These are phyloP conservation scores for Hypena proboscidalis DNA, from an alignment of 2,888 invertebrate species.

Conservation along the genomic window DNA sequence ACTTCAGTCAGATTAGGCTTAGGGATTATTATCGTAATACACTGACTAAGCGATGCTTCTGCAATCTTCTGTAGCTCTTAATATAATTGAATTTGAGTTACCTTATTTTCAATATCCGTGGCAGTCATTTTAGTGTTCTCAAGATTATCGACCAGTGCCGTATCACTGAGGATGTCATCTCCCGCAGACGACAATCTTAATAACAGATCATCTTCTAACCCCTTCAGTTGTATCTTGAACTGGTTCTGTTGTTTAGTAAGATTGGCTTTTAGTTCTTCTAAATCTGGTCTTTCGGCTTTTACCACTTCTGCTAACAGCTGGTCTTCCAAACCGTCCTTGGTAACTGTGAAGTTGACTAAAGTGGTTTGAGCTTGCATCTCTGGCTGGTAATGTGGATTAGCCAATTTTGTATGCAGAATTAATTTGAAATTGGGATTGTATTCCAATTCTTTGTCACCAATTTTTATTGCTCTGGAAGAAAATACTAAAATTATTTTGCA, in stretches of 20 bases:
- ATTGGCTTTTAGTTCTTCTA: constrained; percentile 97
- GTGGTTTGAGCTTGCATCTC: constrained; percentile 99
- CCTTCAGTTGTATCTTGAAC: constrained; percentile 97
- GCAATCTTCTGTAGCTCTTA: too few relatives aligned
- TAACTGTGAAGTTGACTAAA: constrained; percentile 98
- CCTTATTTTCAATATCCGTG: constrained; percentile 97
- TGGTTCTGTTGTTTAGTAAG: constrained; percentile 98
- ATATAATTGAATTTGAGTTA: too few relatives aligned
- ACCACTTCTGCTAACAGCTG: constrained; percentile 98
- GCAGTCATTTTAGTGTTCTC: constrained; percentile 98
- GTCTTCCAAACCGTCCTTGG: constrained; percentile 97
- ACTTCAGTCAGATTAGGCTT: too few relatives aligned
- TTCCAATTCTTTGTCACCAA: constrained; percentile 98
- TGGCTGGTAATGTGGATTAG: constrained; percentile 99
- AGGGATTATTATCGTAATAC: too few relatives aligned
- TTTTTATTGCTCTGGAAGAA: constrained; percentile 93
- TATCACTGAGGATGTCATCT: constrained; percentile 96
- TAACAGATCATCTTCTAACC: constrained; percentile 96
- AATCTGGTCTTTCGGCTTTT: constrained; percentile 97
- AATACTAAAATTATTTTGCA: neutral
- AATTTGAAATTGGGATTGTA: constrained; percentile 94
- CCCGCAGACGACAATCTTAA: constrained; percentile 96
- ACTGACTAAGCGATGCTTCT: too few relatives aligned
- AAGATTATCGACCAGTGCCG: constrained; percentile 97
- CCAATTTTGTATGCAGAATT: constrained; percentile 97